Evolutionary conservation across 30 jellyfish, hydroid and myxozoan species (phyloP), one percentile per base, ranked within the genome.

Genomic region (Pseudorhiza aurosa): DNA sequence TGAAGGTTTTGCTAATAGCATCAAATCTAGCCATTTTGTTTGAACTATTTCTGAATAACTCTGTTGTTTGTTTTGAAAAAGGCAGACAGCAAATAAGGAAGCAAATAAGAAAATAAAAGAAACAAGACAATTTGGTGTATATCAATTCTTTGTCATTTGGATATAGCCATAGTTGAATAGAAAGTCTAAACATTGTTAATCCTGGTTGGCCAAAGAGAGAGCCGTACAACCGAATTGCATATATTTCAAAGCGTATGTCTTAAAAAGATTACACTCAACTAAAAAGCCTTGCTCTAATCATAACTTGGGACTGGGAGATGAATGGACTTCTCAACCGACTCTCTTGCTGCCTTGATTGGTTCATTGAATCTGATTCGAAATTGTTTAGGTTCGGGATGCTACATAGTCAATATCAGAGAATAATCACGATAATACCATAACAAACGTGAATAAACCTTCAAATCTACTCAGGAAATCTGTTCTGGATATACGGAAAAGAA

Each of bases 391-490:
- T 42, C 28, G 49, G 32, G 62, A 42, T 19, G 31, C 28, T 68
- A 65, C 21, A 8, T 17, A 68, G 74, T n/a, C n/a, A n/a, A n/a
- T n/a, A n/a, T n/a, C n/a, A n/a, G n/a, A n/a, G n/a, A n/a, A n/a
- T n/a, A n/a, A n/a, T n/a, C n/a, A n/a, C n/a, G n/a, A 39, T 49
- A 53, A 72, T 50, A 28, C 7, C n/a, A n/a, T 21, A 69, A 69
- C 68, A 43, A 69, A 69, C 31, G 26, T 8, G 44, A 60, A 39
- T 72, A 40, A 47, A 22, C 8, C 28, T n/a, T 49, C 18, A 15
- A 50, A 72, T 29, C 72, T 35, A 42, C 58, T 50, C 71, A 72
- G 85, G 85, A 72, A 49, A 72, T 47, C 85, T 72, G 53, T 27
- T 24, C 59, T 30, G 85, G 58, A 72, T 72, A 49, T 28, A 72